Evolutionary conservation across 2,113 vertebrate genomes (phyloP), one percentile per base, ranked within the genome.

Genomic region (Oncorhynchus masou): DNA sequence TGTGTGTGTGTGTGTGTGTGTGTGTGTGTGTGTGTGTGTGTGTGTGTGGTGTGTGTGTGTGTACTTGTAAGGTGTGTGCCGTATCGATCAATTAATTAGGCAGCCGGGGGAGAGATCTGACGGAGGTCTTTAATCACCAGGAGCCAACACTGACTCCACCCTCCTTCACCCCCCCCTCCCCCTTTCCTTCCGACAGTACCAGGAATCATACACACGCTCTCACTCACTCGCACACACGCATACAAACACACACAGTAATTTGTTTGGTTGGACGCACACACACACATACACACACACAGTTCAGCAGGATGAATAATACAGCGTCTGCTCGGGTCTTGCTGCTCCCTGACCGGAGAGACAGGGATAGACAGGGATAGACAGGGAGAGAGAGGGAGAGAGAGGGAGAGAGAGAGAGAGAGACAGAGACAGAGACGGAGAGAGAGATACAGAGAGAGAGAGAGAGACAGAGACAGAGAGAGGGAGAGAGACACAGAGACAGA

Each of bases 31-130:
- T 8, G 34, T 34, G 11, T 4, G 4, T 13, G 1, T 15, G 57
- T 60, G 29, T 5, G 29, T 34, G 34, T 8, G 34, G 34, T 2
- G 34, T 39, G 34, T 2, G 39, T 39, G 39, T 39, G 39, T 39
- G 12, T 16, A 5, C 49, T 13, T 51, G 59, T 60, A n/a, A 22
- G n/a, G 59, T 51, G 15, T 39, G 34, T 39, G 39, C 39, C 49
- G 4, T 51, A 51, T 51, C 80, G 76, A 87, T 84, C 85, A 81
- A 84, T 87, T 87, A 83, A 87, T 87, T 84, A 87, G 74, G 83
- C 76, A 54, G 76, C 79, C 74, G 57, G 70, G 57, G 16, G 5
- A 60, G 59, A 54, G 82, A 82, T 80, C 70, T 65, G 76, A 73
- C 74, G 76, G 78, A 84, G 82, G 78, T 84, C 79, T 81, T 86